Conservation (phyloP, 2,113 vertebrate species). For the Catagonus wagneri region DNA sequence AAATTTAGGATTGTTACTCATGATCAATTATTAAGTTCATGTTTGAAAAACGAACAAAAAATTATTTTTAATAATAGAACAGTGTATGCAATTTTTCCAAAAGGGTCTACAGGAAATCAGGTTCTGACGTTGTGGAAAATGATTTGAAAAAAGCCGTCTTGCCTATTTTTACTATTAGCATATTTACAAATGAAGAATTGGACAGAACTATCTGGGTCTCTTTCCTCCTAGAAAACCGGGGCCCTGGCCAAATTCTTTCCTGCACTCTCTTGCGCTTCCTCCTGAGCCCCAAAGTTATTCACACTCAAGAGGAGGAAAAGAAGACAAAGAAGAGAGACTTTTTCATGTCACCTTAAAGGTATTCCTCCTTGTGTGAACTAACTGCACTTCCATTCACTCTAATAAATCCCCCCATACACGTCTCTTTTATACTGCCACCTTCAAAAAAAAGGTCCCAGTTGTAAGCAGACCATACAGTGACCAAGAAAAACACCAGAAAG, state of each 20-base stretch:
- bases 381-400: neutral
- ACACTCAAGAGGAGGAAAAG: neutral
- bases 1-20: neutral
- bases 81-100: neutral
- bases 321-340: neutral
- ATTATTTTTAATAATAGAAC: constrained; percentile 23
- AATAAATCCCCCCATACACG: neutral
- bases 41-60: neutral
- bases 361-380: neutral
- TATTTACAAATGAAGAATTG: constrained; percentile 26
- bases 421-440: neutral
- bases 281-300: neutral
- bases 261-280: neutral
- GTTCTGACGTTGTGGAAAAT: neutral
- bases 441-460: neutral
- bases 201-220: neutral
- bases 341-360: neutral
- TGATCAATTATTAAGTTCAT: neutral
- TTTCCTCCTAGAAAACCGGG: neutral
- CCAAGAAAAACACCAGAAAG: neutral
- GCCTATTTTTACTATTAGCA: neutral
- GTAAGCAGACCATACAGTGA: neutral
- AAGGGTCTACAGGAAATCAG: neutral
- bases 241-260: neutral
- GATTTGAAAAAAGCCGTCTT: neutral